Conservation (phyloP, 2,113 vertebrate species). For the Chamaea fasciata region DNA sequence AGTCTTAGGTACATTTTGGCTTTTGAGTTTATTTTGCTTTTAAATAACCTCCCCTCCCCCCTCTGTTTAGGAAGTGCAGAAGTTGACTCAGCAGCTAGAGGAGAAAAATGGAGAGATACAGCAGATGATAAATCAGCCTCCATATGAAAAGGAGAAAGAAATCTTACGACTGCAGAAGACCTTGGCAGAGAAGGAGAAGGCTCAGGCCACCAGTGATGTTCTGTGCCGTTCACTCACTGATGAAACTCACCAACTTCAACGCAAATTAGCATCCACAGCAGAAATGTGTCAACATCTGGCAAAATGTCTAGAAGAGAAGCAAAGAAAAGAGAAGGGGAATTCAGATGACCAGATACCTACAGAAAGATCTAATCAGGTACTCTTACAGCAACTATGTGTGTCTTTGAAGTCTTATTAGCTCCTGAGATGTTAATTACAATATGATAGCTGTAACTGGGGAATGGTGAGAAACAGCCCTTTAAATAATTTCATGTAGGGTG, state of each 20-base stretch:
- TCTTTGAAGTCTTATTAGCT: neutral
- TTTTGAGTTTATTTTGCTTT: neutral
- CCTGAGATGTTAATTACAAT: neutral
- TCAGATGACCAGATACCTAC: neutral
- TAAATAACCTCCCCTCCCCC: neutral
- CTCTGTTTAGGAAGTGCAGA: slow-evolving; percentile 79
- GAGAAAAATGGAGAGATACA: slow-evolving; percentile 79
- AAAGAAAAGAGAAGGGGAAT: slow-evolving; percentile 11
- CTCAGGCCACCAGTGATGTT: slow-evolving; percentile 77
- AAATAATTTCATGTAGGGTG: neutral
- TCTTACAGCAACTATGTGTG: neutral
- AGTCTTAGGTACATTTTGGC: neutral
- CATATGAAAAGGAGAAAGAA: slow-evolving; percentile 77
- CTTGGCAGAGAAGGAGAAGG: slow-evolving; percentile 75
- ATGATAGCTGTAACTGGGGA: neutral
- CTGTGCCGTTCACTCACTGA: slow-evolving; percentile 83
- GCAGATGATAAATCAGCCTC: slow-evolving; percentile 67
- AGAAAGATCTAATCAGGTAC: slow-evolving; percentile 72
- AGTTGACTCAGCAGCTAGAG: slow-evolving; percentile 69
- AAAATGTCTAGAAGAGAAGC: slow-evolving; percentile 75
- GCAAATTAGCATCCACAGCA: slow-evolving; percentile 81
- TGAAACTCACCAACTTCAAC: slow-evolving; percentile 82
- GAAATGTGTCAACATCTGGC: slow-evolving; percentile 90
- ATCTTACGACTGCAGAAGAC: slow-evolving; percentile 71
- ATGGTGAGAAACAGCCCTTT: neutral